phyloP scores from a whole-genome alignment of 2,888 invertebrate genomes.

The Mesoligia furuncula region DNA sequence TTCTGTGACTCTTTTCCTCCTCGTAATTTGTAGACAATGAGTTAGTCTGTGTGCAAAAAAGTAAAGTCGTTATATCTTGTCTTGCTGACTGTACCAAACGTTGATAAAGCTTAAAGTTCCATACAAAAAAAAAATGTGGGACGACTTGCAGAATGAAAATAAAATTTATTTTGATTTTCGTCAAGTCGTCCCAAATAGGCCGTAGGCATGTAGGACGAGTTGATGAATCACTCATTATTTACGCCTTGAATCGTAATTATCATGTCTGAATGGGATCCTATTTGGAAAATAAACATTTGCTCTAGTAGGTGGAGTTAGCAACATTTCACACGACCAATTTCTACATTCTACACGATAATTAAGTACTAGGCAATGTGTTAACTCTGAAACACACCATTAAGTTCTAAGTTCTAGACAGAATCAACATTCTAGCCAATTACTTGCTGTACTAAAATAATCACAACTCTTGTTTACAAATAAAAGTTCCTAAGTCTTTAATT shows the following conservation, averaged over 20 bases:
- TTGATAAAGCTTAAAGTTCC: no score
- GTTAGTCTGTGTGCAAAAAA: not conserved
- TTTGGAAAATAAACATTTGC: constrained; percentile 26
- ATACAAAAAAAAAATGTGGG: no score
- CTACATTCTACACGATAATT: constrained; percentile 60
- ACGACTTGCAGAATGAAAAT: no score
- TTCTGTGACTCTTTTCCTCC: constrained; percentile 36
- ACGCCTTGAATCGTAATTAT: constrained; percentile 11
- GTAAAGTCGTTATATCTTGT: no score
- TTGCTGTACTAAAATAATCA: constrained; percentile 61
- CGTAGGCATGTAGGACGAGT: no score
- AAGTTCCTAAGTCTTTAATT: constrained; percentile 5
- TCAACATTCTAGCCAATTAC: constrained; percentile 72
- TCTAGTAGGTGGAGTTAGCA: constrained; percentile 24
- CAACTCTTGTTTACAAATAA: constrained; percentile 49
- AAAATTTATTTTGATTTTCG: no score
- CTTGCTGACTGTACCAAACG: no score
- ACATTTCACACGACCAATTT: constrained; percentile 34
- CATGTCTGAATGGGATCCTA: constrained; percentile 1
- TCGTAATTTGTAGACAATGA: not conserved
- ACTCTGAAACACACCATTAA: constrained; percentile 67
- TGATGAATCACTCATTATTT: not conserved
- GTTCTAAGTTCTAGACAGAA: constrained; percentile 64
- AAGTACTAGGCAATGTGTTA: constrained; percentile 62
- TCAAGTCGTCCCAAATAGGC: no score